These are phyloP conservation scores for Chrysina gloriosa DNA, from an alignment of 2,888 invertebrate genomes.

Conservation along the genomic window DNA sequence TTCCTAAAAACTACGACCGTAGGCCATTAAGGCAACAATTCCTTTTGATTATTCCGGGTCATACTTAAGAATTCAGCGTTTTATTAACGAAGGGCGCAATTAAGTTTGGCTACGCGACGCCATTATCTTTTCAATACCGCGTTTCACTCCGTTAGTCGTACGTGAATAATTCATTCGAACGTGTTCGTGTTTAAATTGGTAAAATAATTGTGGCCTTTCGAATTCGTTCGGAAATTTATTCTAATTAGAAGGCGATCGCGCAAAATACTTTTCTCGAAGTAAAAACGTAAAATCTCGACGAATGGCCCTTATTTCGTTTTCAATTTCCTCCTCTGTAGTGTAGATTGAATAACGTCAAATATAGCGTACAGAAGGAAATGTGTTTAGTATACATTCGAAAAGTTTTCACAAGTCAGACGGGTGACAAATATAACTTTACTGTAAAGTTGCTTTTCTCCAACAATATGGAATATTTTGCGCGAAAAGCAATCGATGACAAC, in stretches of 20 bases:
- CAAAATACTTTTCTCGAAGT: too few relatives aligned
- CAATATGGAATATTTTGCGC: not conserved
- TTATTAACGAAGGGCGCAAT: slow-evolving; percentile 11
- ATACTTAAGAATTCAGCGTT: not conserved
- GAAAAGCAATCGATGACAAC: not conserved
- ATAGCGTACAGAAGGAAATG: not conserved
- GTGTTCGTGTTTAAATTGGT: not conserved
- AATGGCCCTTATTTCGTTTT: too few relatives aligned
- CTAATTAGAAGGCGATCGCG: too few relatives aligned
- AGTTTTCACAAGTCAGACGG: not conserved
- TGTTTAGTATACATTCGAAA: not conserved
- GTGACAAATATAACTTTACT: not conserved
- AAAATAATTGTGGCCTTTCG: not conserved
- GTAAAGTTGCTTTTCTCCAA: not conserved
- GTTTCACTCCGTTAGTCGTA: not conserved
- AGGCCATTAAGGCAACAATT: slow-evolving; percentile 12
- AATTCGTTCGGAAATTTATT: not conserved
- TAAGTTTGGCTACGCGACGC: slow-evolving; percentile 5
- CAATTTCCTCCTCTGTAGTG: too few relatives aligned
- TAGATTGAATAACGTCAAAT: not conserved
- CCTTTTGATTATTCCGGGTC: slow-evolving; percentile 1
- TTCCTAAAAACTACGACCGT: slow-evolving; percentile 3
- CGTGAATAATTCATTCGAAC: slow-evolving; percentile 9
- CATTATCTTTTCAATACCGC: not conserved
- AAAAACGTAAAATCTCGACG: too few relatives aligned